These are phyloP conservation scores for Gallinago paraguaiae DNA, from an alignment of 2,113 vertebrate genomes.

Conservation along the genomic window DNA sequence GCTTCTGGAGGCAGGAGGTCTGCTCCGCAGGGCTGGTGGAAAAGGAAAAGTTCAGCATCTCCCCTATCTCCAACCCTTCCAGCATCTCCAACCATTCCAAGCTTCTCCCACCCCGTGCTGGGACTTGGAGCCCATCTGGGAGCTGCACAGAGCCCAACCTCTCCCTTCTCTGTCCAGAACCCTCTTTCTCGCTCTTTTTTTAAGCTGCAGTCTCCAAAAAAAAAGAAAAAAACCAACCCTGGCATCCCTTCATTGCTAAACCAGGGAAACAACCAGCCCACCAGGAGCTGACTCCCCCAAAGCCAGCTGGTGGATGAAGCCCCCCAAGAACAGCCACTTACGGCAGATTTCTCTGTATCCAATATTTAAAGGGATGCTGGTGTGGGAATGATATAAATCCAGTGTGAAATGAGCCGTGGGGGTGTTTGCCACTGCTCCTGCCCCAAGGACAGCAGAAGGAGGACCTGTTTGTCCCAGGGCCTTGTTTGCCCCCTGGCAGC, in stretches of 20 bases:
- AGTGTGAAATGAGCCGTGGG: not conserved
- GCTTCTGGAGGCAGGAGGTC: not conserved
- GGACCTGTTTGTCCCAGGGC: not conserved
- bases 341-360: accelerated
- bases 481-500: not conserved
- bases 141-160: not conserved
- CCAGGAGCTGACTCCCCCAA: not conserved
- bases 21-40: not conserved
- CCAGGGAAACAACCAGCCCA: not conserved
- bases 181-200: not conserved
- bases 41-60: not conserved
- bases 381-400: not conserved
- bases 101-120: not conserved
- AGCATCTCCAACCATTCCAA: not conserved
- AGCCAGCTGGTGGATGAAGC: not conserved
- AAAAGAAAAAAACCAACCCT: not conserved
- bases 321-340: not conserved
- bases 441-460: not conserved
- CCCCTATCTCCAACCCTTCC: accelerated
- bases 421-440: not conserved
- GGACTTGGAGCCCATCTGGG: not conserved
- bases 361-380: not conserved
- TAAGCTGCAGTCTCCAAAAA: not conserved
- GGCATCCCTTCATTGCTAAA: not conserved
- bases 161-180: not conserved